Evolutionary conservation across 2,888 invertebrate genomes (phyloP).

Genomic region (Adineta ricciae): DNA sequence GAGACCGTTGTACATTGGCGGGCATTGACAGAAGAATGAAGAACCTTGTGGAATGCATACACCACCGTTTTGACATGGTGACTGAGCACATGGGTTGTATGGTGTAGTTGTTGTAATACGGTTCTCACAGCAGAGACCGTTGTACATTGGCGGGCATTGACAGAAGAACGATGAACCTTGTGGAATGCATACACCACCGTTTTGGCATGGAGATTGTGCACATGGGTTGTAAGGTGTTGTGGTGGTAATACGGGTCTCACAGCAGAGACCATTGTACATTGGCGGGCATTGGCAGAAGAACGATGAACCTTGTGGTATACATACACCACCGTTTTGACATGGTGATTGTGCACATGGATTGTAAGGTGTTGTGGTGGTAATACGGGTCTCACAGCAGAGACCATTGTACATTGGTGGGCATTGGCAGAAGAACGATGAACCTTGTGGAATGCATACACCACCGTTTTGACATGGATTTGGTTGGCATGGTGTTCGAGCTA

Average conservation of each 20-base stretch:
- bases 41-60: not conserved
- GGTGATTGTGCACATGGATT: slow-evolving; percentile 1
- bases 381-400: not conserved
- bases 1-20: not conserved
- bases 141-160: not conserved
- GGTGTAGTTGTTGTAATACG: not conserved
- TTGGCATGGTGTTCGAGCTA: not conserved
- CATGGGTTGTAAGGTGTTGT: not conserved
- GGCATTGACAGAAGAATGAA: not conserved
- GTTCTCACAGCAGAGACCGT: not conserved
- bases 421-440: not conserved
- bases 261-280: not conserved
- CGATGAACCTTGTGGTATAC: not conserved
- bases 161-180: not conserved
- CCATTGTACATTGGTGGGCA: not conserved
- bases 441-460: not conserved
- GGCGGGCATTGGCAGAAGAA: not conserved
- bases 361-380: not conserved
- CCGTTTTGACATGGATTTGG: slow-evolving; percentile 6
- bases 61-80: not conserved
- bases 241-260: not conserved
- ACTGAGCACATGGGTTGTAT: not conserved
- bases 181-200: not conserved
- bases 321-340: not conserved
- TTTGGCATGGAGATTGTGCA: not conserved